Base-by-base conservation (phyloP, 2,113 vertebrate species). In the Elachura formosa region DNA sequence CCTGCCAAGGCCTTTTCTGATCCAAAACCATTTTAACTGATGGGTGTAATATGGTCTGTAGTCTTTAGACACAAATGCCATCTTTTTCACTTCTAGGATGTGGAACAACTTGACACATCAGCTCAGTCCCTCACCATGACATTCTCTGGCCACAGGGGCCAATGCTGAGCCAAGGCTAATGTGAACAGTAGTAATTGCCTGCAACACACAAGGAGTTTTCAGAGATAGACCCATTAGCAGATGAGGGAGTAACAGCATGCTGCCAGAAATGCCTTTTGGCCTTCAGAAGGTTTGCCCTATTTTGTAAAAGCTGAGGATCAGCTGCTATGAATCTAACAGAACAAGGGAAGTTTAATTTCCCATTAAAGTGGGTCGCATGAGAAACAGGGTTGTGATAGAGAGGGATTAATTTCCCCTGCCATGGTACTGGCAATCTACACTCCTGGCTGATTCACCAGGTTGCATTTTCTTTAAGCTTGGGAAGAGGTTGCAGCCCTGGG, bases 231-330 rank as follows among this genome's bases (percentile, higher is more conserved):
- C 55, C 58, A 55, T 94, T 87, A 90, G 52, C 62, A 90, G 61
- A 94, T 1, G 8, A 92, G 28, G 48, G 55, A 93, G 79, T 63
- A 41, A 63, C 78, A 49, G 17, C 31, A 28, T 29, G 58, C 71
- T 87, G 81, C 74, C 84, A 96, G 90, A 87, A 96, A 87, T 85
- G 78, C 40, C 84, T 95, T 84, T 61, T 94, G 93, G 91, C 92
- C 71, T 96, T 82, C 2, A 3, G 36, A 79, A 89, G 52, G 54
- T 76, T 84, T 83, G 90, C 52, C 92, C 45, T 82, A 18, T 78
- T 93, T 68, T 49, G 31, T 49, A 89, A 87, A 82, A 75, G n/a
- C 56, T 75, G 69, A 78, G 22, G 49, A 68, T 89, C 51, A 76
- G 36, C 66, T 91, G 74, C 90, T 34, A 29, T 82, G 87, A 84